A percentile compares a stretch with the other conserved stretches of the same genome.
Evolutionary conservation across 2,888 invertebrate species (phyloP).

Genomic region (Ophonus ardosiacus): DNA sequence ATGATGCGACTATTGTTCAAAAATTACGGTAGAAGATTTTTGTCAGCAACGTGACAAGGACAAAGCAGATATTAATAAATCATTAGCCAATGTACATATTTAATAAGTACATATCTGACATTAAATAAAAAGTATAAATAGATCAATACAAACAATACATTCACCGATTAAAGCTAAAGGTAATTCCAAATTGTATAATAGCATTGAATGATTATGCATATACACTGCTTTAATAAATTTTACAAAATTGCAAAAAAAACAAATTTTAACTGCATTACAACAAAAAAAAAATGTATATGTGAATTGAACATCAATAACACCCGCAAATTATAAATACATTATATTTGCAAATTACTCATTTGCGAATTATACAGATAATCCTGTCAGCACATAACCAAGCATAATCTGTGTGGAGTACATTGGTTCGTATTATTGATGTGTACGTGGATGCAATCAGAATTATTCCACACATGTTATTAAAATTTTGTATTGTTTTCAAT

Average conservation of each 20-base stretch:
- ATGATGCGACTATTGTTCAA: neutral
- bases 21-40: neutral
- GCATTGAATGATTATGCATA: neutral
- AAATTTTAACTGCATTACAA: neutral
- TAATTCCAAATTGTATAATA: neutral
- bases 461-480: neutral
- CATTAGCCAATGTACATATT: neutral
- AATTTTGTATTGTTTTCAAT: neutral
- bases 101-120: neutral
- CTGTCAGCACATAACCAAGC: constrained; percentile 31
- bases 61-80: neutral
- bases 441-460: constrained; percentile 10
- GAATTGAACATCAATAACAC: constrained; percentile 20
- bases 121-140: neutral
- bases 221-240: neutral
- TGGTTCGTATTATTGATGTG: neutral
- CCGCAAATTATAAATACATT: constrained; percentile 27
- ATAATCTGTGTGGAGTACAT: constrained; percentile 43
- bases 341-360: constrained; percentile 52
- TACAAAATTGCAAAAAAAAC: neutral
- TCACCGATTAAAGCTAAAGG: neutral
- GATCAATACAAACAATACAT: neutral
- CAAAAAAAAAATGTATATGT: constrained; percentile 9
- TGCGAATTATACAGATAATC: constrained; percentile 45
- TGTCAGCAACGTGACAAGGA: neutral